A percentile compares a stretch with the other conserved stretches of the same genome.
Conservation (phyloP, 2,888 invertebrate species). For the Aproaerema taeniolella region DNA sequence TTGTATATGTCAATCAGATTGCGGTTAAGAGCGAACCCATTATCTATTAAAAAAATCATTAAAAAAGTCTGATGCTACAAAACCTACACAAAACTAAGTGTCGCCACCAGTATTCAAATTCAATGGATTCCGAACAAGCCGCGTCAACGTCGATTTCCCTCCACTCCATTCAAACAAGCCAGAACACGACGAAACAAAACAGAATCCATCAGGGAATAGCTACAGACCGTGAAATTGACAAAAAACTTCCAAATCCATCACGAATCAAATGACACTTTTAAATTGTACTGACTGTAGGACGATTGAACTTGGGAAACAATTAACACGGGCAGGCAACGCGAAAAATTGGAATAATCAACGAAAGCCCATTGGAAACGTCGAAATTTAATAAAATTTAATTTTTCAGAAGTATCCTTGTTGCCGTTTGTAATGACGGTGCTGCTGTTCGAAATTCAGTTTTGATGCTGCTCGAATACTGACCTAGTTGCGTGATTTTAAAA, state of each 20-base stretch:
- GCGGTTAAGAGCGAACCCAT: too few species aligned
- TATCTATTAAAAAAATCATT: too few species aligned
- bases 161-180: conserved; percentile 15
- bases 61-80: too few species aligned
- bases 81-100: too few species aligned
- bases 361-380: conserved; percentile 42
- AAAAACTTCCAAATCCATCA: conserved; percentile 71
- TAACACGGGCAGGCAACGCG: conserved; percentile 52
- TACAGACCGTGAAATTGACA: conserved; percentile 68
- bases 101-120: too few species aligned
- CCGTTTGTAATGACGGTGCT: conserved; percentile 23
- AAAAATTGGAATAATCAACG: conserved; percentile 68
- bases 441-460: too few species aligned
- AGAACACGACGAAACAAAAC: conserved; percentile 48
- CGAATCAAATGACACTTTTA: conserved; percentile 74
- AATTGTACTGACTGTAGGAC: conserved; percentile 70
- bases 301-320: conserved; percentile 66
- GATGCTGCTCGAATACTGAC: background rate
- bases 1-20: too few species aligned
- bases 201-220: conserved; percentile 50
- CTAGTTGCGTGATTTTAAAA: background rate
- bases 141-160: conserved; percentile 5
- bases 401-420: conserved; percentile 35
- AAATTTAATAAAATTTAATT: conserved; percentile 56
- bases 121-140: background rate